Conservation (phyloP, 2,113 vertebrate species). For the Excalfactoria chinensis region DNA sequence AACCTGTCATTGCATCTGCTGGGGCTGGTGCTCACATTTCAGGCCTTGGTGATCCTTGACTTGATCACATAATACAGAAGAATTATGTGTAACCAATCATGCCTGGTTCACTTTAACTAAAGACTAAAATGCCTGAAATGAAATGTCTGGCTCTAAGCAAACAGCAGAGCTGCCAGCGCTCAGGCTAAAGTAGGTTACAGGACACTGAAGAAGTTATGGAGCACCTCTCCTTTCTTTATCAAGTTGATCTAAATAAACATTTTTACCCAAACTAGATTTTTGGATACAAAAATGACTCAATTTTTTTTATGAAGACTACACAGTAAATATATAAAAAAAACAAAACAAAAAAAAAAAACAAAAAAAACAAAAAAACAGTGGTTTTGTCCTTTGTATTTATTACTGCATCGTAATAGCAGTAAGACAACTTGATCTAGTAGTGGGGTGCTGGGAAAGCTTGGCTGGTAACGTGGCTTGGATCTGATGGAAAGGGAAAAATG, state of each 20-base stretch:
- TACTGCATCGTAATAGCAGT: rapidly evolving
- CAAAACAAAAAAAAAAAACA: too few relatives aligned
- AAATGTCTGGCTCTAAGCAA: not conserved
- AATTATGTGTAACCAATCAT: rapidly evolving
- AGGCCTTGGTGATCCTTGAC: rapidly evolving
- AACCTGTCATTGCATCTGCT: not conserved
- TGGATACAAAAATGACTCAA: not conserved
- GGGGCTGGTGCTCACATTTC: not conserved
- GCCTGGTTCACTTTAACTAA: not conserved
- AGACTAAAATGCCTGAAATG: not conserved
- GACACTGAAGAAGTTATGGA: not conserved
- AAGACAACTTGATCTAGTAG: not conserved
- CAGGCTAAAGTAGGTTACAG: not conserved
- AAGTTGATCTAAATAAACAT: not conserved
- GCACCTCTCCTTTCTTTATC: rapidly evolving
- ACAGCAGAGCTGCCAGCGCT: not conserved
- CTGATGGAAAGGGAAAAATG: not conserved
- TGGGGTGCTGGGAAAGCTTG: not conserved
- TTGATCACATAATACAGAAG: rapidly evolving
- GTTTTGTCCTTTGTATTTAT: rapidly evolving
- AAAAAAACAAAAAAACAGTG: too few relatives aligned
- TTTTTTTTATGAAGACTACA: not conserved
- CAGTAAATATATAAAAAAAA: not conserved
- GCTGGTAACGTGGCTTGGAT: not conserved
- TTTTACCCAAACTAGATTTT: not conserved